A percentile compares a stretch with the other conserved stretches of the same genome.
Conservation (phyloP, 1,140 invertebrate species). For the Drosophila pallidifrons region DNA sequence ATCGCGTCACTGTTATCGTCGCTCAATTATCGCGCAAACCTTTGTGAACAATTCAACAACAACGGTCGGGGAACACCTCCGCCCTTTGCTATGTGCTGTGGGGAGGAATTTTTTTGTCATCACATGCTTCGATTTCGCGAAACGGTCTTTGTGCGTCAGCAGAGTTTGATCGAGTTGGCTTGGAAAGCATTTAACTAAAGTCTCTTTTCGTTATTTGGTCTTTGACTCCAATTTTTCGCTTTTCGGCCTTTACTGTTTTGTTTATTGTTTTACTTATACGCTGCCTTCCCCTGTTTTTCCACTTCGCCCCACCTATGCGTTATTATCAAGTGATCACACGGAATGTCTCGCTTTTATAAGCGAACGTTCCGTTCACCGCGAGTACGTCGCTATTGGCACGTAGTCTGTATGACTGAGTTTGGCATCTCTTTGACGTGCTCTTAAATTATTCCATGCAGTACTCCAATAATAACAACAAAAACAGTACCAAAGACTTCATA, state of each 20-base stretch:
- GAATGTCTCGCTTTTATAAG: constrained; percentile 29
- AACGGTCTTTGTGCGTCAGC: constrained; percentile 66
- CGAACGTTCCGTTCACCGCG: constrained; percentile 11
- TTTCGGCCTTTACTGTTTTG: constrained; percentile 36
- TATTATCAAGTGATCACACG: constrained; percentile 51
- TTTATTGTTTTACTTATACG: constrained; percentile 67
- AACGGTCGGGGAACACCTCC: constrained; percentile 49
- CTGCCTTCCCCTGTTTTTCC: constrained; percentile 12
- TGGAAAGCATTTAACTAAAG: constrained; percentile 22
- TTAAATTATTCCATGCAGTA: constrained; percentile 28
- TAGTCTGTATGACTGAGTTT: constrained; percentile 61
- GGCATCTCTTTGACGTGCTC: constrained; percentile 56
- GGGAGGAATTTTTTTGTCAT: constrained; percentile 3
- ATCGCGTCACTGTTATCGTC: constrained; percentile 32
- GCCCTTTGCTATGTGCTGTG: neutral
- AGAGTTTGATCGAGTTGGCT: constrained; percentile 3
- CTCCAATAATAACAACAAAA: constrained; percentile 30
- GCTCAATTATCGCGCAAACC: constrained; percentile 31
- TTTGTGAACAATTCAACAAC: constrained; percentile 37
- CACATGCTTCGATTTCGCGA: constrained; percentile 53
- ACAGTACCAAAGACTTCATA: constrained; percentile 1
- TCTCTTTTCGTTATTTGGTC: constrained; percentile 27
- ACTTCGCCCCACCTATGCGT: constrained; percentile 4
- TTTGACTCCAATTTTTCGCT: neutral
- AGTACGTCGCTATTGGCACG: constrained; percentile 68